Base-by-base conservation (phyloP, 1,140 invertebrate species). In the Mamestra configurata region DNA sequence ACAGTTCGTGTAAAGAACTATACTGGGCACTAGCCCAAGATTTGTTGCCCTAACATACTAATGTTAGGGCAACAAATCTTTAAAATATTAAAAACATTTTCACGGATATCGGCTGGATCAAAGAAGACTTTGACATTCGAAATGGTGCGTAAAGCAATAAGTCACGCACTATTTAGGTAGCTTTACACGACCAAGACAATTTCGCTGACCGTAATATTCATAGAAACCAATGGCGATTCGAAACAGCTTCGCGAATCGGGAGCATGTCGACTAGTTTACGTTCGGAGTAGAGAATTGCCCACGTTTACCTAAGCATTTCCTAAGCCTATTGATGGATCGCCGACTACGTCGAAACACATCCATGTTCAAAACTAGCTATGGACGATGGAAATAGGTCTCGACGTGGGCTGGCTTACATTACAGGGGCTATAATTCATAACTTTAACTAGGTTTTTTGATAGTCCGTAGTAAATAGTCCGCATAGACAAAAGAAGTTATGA, bases 291-390 rank as follows among this genome's bases (percentile, higher is more conserved):
- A 24, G 27, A 61, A 61, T 40, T 22, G 61, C 35, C 43, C 35
- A 66, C 61, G 35, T 40, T 66, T 13, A 66, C n/a, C n/a, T n/a
- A n/a, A 22, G 61, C 61, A 40, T 40, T 66, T 66, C 61, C 61
- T 13, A 24, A 57, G 61, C 2, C 18, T 20, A 20, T 40, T 37
- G 59, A 64, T 37, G n/a, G 31, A 64, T 37, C 7, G 8, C 4
- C 18, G 35, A 40, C 61, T 40, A 20, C 18, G 40, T 40, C n/a
- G 61, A 66, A 40, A 66, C 27, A 18, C 31, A 40, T 66, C 35
- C 15, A n/a, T 40, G 35, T 40, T 59, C 15, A 57, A 22, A 24
- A 13, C 10, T 10, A 13, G 18, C 10, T n/a, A n/a, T 18, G 18
- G 18, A 10, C 13, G 3, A 11, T 35, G 22, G 35, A 66, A 66